These are phyloP conservation scores for Prostheceraeus crozeri DNA, from an alignment of 2,888 invertebrate genomes.

Conservation along the genomic window DNA sequence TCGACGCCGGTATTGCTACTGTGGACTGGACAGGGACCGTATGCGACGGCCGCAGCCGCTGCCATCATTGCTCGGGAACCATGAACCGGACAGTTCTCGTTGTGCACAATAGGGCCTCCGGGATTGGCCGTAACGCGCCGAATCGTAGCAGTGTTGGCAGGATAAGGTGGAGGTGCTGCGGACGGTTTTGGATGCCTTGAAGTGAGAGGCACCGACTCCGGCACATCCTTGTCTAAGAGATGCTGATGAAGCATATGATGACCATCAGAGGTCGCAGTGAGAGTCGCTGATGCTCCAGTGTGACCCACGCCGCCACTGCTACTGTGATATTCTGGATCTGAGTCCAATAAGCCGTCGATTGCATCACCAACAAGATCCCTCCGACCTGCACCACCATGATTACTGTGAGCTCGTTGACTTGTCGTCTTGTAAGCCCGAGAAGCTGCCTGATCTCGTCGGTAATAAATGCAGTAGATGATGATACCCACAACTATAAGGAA, in stretches of 20 bases:
- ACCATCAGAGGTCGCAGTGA: background rate
- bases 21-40: slow-evolving; percentile 31
- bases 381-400: background rate
- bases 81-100: slow-evolving; percentile 33
- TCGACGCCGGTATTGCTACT: no score
- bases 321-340: background rate
- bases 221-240: background rate
- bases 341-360: background rate
- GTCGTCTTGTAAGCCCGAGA: background rate
- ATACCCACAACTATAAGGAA: slow-evolving; percentile 25
- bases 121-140: slow-evolving; percentile 1
- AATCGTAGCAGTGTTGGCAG: background rate
- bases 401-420: background rate
- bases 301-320: background rate
- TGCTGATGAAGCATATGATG: slow-evolving; percentile 5
- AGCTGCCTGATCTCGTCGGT: background rate
- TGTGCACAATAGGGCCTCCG: background rate
- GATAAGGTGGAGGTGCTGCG: background rate
- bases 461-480: slow-evolving; percentile 33
- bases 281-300: background rate
- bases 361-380: background rate
- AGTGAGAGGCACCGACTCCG: no score
- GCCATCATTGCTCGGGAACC: background rate
- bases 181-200: background rate
- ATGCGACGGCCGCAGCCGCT: background rate